Conservation (phyloP, 2,113 vertebrate species). For the Trogon surrucura region DNA sequence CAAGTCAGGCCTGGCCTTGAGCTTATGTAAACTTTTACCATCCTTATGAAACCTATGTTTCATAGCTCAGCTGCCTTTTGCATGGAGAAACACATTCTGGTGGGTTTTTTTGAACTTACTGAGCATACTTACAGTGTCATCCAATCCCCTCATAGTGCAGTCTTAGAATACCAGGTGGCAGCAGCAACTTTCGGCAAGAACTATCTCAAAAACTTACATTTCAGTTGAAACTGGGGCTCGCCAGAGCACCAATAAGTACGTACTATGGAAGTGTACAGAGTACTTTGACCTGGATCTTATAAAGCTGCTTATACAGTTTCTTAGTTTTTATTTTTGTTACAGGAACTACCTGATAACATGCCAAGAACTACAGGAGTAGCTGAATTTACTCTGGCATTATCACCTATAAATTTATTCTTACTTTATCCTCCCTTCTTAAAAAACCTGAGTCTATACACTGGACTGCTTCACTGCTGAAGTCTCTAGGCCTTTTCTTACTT, state of each 20-base stretch:
- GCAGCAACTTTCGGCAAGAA: background rate
- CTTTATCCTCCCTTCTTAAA: background rate
- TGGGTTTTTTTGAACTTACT: background rate
- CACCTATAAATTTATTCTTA: background rate
- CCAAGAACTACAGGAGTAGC: background rate
- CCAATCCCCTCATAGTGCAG: accelerated
- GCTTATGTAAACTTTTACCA: background rate
- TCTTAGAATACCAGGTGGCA: background rate
- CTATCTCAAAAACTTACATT: background rate
- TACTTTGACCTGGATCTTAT: background rate
- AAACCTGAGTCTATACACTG: background rate
- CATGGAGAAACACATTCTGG: background rate
- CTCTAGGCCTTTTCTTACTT: background rate
- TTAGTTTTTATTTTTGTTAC: background rate
- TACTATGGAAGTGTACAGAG: background rate
- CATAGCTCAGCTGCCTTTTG: background rate
- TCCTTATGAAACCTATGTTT: too few relatives aligned
- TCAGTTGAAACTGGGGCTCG: background rate
- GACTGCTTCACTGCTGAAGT: background rate
- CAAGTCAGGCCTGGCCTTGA: background rate
- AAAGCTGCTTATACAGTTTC: background rate
- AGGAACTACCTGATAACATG: background rate
- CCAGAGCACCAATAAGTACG: accelerated
- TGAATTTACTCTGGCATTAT: background rate
- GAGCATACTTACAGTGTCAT: background rate